Conservation (phyloP, 2,888 invertebrate species). For the Subacronicta megacephala region DNA sequence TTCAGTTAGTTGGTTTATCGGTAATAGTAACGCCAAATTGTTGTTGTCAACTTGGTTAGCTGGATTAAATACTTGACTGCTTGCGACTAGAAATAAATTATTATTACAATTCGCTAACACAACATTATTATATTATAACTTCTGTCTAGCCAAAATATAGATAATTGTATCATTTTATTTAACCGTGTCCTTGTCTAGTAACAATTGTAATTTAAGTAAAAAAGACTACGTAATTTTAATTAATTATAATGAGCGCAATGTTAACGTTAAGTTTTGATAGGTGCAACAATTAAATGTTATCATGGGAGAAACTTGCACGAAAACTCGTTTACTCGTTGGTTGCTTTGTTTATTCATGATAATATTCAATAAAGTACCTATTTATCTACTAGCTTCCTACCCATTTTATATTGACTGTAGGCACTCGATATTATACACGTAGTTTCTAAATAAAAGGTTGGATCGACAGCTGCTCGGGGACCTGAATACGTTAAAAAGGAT, state of each 20-base stretch:
- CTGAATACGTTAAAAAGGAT: conserved; percentile 14
- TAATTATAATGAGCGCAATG: no score
- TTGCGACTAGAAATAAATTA: neutral
- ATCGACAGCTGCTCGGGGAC: conserved; percentile 2
- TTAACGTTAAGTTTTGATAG: no score
- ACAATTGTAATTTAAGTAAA: no score
- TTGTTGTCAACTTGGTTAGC: conserved; percentile 66
- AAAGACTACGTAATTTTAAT: no score
- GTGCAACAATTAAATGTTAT: no score
- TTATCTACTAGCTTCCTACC: no score
- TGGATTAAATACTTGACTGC: conserved; percentile 7
- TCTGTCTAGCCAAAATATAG: no score
- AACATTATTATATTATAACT: no score
- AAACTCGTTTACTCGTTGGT: neutral
- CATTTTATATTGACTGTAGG: neutral
- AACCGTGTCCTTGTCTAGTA: no score
- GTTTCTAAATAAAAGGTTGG: neutral
- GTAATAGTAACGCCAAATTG: conserved; percentile 68
- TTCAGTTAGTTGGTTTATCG: conserved; percentile 70
- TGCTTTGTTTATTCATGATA: neutral
- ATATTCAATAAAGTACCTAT: no score
- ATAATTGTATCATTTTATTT: no score
- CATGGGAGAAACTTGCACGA: neutral
- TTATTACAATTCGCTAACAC: no score
- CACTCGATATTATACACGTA: neutral